phyloP scores from a whole-genome alignment of 2,113 vertebrate genomes.

The Laticauda laticaudata region DNA sequence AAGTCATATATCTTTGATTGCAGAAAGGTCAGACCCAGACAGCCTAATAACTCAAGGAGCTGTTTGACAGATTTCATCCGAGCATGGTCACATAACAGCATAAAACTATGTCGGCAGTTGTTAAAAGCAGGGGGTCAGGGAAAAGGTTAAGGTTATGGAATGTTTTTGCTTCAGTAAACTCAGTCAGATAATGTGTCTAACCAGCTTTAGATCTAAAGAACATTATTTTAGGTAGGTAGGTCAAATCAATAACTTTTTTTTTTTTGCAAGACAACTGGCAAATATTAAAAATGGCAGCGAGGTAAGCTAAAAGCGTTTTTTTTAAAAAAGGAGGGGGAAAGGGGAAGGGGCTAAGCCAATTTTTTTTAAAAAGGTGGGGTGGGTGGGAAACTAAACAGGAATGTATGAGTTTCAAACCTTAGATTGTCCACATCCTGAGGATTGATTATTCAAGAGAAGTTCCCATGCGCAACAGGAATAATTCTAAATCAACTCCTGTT shows the following conservation, averaged over 20 bases:
- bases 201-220: constrained; percentile 95
- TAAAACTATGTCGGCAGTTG: constrained; percentile 99
- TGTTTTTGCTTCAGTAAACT: constrained; percentile 98
- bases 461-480: constrained; percentile 51
- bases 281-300: constrained; percentile 84
- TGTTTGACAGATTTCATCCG: constrained; percentile 99
- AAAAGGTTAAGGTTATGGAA: constrained; percentile 99
- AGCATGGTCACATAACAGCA: constrained; percentile 99
- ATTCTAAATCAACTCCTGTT: constrained; percentile 61
- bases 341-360: constrained; percentile 65
- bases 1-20: constrained; percentile 99
- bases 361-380: constrained; percentile 61
- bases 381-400: constrained; percentile 50
- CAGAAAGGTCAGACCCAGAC: constrained; percentile 99
- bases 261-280: constrained; percentile 78
- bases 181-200: constrained; percentile 96
- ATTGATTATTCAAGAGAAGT: constrained; percentile 62
- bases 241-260: constrained; percentile 86
- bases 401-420: constrained; percentile 70
- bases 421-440: constrained; percentile 65
- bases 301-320: constrained; percentile 75
- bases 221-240: constrained; percentile 86
- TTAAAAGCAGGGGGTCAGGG: constrained; percentile 98
- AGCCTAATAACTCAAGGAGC: constrained; percentile 99
- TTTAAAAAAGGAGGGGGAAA: neutral